Base-by-base conservation (phyloP, 2,888 invertebrate genomes). In the Lithosia quadra region DNA sequence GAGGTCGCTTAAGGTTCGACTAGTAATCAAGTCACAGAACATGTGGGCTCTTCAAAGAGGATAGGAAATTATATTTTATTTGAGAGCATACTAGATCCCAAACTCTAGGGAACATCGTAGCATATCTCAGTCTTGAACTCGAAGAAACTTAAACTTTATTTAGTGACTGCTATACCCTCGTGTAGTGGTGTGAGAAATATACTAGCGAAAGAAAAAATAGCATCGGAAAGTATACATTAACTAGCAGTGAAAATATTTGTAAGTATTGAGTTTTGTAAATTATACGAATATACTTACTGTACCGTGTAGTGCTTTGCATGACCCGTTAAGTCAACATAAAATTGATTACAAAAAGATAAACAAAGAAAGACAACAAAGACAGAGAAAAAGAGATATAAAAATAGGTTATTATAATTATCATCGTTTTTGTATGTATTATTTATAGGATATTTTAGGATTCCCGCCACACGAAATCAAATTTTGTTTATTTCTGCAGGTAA, bases 401-500 rank as follows among this genome's bases (percentile, higher is more conserved):
- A 9, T 34, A 34, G 34, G 10, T 8, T 9, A 34, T 8, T 34
- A 10, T 34, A 34, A 34, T 1, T 34, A 34, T 34, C 8, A 34
- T 34, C 8, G 34, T 7, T 10, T 34, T 34, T 34, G 9, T 10
- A 53, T 5, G 9, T 8, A n/a, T 55, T 10, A 55, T 55, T 55
- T 55, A 22, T 13, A 18, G 3, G 21, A 10, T 28, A 18, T 11
- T 28, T 62, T 49, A 21, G 28, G 13, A 62, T 18, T 18, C 43
- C 13, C n/a, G 21, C 7, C 24, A 36, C 10, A 11, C 15, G 11
- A 43, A 3, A 22, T 7, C 1, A 59, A 33, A 43, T 28, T n/a
- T 13, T 22, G 24, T 28, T 62, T 28, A 62, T 49, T 62, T 28
- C 13, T 62, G 43, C 28, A 62, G n/a, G 43, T 49, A 49, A 5